Base-by-base conservation (phyloP, 1,140 invertebrate genomes). In the Drosophila kepulauana region DNA sequence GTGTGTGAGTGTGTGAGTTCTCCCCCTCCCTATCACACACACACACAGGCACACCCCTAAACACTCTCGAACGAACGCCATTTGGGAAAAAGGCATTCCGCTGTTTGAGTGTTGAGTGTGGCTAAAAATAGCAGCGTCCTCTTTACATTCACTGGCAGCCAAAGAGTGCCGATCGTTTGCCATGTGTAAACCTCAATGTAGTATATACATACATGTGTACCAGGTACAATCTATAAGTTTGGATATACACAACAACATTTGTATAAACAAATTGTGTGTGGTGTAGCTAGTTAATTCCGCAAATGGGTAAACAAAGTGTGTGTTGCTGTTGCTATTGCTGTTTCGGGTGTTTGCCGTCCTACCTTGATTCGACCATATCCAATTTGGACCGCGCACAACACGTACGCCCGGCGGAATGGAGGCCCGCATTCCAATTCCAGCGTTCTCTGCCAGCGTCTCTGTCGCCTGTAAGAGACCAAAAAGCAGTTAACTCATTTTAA, bases 321-420 rank as follows among this genome's bases (percentile, higher is more conserved):
- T 10, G 35, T 33, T 33, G 33, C 33, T 8, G 6, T 33, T 33
- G 33, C 33, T 4, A 25, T 69, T 38, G 30, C 52, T 81, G 33
- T 64, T 57, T 38, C 28, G 61, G 30, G 20, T 2, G 48, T 48
- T 3, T 57, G 41, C 16, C 30, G 68, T 59, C 73, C 67, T 92
- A 94, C 94, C 94, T 93, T 95, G 96, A 89, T 96, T 94, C 10
- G 93, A 94, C 96, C 97, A 97, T 85, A 95, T 95, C 97, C 97
- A 97, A 92, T 97, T 96, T 20, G 95, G 95, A 7, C 96, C 97
- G 56, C 96, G 93, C 6, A 97, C 96, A 41, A 98, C 97, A 78
- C 97, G 93, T 64, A 97, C 92, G 13, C 97, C 97, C n/a, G 93
- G 90, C 41, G 85, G 87, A 81, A 92, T 91, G 72, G 91, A 77